A percentile compares a stretch with the other conserved stretches of the same genome.
Conservation (phyloP, 2,888 invertebrate genomes). For the Chymomyza amoena region DNA sequence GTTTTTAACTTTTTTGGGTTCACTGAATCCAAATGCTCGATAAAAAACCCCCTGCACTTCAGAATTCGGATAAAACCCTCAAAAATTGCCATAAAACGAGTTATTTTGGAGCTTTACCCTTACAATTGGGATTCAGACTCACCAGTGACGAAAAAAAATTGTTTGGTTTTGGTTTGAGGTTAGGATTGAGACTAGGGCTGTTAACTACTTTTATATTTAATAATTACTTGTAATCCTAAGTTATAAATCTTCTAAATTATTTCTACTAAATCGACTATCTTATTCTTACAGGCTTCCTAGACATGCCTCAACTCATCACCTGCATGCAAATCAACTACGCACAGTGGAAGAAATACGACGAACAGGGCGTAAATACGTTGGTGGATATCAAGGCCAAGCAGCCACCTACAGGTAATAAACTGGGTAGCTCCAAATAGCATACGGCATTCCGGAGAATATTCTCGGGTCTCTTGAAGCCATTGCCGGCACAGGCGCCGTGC, state of each 20-base stretch:
- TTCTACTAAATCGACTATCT: background rate
- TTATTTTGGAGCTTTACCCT: too few relatives aligned
- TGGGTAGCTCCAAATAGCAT: slow-evolving; percentile 76
- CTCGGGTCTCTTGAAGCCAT: slow-evolving; percentile 75
- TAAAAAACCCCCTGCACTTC: too few relatives aligned
- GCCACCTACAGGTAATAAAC: slow-evolving; percentile 70
- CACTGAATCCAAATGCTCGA: too few relatives aligned
- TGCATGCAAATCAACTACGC: slow-evolving; percentile 92
- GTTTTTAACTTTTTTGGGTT: too few relatives aligned
- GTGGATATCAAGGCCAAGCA: slow-evolving; percentile 83
- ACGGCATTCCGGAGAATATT: slow-evolving; percentile 76
- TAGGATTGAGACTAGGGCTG: too few relatives aligned
- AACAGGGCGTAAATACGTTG: slow-evolving; percentile 86
- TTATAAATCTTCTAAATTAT: background rate
- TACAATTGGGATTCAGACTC: too few relatives aligned
- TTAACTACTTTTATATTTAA: too few relatives aligned
- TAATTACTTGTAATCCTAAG: too few relatives aligned
- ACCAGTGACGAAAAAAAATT: too few relatives aligned
- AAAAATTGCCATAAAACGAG: too few relatives aligned
- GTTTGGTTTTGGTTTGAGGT: too few relatives aligned
- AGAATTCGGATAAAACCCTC: too few relatives aligned
- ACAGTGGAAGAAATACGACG: slow-evolving; percentile 93
- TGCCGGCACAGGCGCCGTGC: slow-evolving; percentile 74
- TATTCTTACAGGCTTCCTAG: slow-evolving; percentile 86
- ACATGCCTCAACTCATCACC: slow-evolving; percentile 93